phyloP scores from a whole-genome alignment of 2,888 invertebrate species.

The Agrenia bidenticulata region DNA sequence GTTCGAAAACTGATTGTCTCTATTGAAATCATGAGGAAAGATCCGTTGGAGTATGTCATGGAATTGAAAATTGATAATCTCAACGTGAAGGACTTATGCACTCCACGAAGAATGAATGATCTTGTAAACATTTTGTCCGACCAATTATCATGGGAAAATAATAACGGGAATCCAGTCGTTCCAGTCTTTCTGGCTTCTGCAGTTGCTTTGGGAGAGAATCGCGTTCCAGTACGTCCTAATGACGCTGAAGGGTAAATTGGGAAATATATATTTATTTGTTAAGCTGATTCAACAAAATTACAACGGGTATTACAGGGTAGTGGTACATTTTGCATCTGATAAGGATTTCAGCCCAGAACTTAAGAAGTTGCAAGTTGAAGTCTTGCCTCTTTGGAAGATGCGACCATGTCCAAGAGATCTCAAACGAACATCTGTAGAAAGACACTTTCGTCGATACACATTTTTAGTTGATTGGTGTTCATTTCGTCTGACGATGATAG shows the following conservation, averaged over 20 bases:
- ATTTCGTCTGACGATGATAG: conserved; percentile 64
- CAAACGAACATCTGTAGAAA: conserved; percentile 81
- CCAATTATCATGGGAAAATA: conserved; percentile 54
- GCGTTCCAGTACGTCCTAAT: conserved; percentile 76
- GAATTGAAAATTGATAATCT: conserved; percentile 86
- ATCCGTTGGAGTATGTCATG: conserved; percentile 71
- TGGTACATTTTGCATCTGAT: conserved; percentile 77
- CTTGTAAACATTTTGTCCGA: conserved; percentile 76
- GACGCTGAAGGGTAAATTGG: conserved; percentile 77
- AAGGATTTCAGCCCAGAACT: conserved; percentile 71
- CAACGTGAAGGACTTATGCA: conserved; percentile 83
- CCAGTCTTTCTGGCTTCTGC: conserved; percentile 83
- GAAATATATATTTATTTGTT: neutral
- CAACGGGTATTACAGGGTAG: conserved; percentile 62
- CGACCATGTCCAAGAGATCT: conserved; percentile 77
- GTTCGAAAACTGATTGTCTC: conserved; percentile 44
- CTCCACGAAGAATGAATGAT: conserved; percentile 69
- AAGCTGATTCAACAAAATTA: neutral
- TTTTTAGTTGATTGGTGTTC: conserved; percentile 86
- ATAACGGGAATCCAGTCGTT: conserved; percentile 60
- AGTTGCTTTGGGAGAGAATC: conserved; percentile 73
- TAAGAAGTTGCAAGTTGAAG: conserved; percentile 73
- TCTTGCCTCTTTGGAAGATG: conserved; percentile 74
- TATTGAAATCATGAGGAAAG: conserved; percentile 45
- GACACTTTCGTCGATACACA: conserved; percentile 74